phyloP scores from a whole-genome alignment of 2,113 vertebrate species.

The Apaloderma vittatum region DNA sequence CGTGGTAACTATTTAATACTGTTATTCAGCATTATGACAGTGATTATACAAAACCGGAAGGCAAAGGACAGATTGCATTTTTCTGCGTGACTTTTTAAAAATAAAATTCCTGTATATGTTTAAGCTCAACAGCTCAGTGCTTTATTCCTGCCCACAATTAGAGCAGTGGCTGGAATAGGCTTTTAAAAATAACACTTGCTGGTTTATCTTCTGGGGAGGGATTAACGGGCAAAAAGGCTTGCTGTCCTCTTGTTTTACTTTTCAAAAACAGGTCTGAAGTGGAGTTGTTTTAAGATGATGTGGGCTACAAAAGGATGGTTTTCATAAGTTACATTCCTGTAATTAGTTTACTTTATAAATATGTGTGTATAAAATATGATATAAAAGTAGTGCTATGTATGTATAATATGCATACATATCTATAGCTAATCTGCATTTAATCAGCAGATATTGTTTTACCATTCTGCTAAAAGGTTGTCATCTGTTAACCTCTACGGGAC shows the following conservation, averaged over 20 bases:
- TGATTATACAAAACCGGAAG: not conserved
- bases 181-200: not conserved
- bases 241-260: not conserved
- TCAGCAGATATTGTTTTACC: not conserved
- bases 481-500: not conserved
- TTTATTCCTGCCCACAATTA: not conserved
- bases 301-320: not conserved
- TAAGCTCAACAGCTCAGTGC: not conserved
- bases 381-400: fast-evolving
- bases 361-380: not conserved
- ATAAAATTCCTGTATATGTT: not conserved
- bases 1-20: not conserved
- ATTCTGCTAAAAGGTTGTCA: not conserved
- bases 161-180: not conserved
- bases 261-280: not conserved
- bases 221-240: not conserved
- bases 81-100: not conserved
- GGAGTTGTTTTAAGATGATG: not conserved
- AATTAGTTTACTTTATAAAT: not conserved
- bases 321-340: not conserved
- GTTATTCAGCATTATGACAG: not conserved
- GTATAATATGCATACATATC: not conserved
- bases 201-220: not conserved
- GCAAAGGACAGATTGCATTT: not conserved
- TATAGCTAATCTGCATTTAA: not conserved